These are phyloP conservation scores for Brachyopa scutellaris DNA, from an alignment of 2,888 invertebrate genomes.

Conservation along the genomic window DNA sequence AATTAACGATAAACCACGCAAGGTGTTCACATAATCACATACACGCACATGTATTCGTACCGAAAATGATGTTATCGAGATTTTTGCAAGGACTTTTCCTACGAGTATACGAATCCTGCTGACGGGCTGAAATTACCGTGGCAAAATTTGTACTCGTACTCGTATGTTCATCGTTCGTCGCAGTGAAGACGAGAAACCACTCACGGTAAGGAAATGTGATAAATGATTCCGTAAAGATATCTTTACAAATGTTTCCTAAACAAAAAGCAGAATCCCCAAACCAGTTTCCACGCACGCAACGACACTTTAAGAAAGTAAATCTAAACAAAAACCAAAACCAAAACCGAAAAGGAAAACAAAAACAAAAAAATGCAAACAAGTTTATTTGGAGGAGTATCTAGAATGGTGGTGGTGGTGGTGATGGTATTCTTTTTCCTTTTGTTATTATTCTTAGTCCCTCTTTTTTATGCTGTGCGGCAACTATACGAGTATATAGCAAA, in stretches of 20 bases:
- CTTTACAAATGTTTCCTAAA: slow-evolving; percentile 22
- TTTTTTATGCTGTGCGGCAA: neutral
- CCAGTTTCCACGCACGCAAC: slow-evolving; percentile 61
- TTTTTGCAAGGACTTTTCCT: slow-evolving; percentile 44
- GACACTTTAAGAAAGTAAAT: slow-evolving; percentile 59
- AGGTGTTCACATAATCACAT: slow-evolving; percentile 56
- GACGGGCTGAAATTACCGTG: slow-evolving; percentile 60
- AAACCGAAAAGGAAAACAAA: neutral
- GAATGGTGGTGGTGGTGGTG: slow-evolving; percentile 12
- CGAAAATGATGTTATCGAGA: slow-evolving; percentile 57
- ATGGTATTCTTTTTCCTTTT: slow-evolving; percentile 6
- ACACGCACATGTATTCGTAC: slow-evolving; percentile 14
- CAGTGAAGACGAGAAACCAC: slow-evolving; percentile 40
- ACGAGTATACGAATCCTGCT: slow-evolving; percentile 31
- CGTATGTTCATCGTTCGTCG: slow-evolving; percentile 38
- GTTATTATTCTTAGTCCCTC: slow-evolving; percentile 10
- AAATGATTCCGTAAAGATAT: slow-evolving; percentile 61
- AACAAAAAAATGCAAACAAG: slow-evolving; percentile 52
- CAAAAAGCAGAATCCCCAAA: slow-evolving; percentile 10
- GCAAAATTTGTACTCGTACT: no score
- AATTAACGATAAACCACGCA: slow-evolving; percentile 71
- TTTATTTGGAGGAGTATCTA: slow-evolving; percentile 62
- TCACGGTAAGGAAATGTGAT: slow-evolving; percentile 63
- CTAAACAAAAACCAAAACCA: slow-evolving; percentile 2
- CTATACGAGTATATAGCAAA: no score